phyloP scores from a whole-genome alignment of 2,113 vertebrate species.

The Bombycilla garrulus region DNA sequence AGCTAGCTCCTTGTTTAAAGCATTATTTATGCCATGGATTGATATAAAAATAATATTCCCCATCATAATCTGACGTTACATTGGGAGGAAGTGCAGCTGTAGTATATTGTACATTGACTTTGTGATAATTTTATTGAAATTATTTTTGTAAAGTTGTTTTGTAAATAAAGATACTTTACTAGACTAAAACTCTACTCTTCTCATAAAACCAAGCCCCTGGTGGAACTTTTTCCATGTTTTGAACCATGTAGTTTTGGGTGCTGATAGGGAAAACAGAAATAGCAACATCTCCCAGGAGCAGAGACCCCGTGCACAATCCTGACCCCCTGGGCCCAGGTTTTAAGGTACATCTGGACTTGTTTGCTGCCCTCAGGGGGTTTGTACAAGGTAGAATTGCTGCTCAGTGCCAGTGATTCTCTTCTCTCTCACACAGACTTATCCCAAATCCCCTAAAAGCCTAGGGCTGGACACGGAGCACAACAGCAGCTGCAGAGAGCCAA shows the following conservation, averaged over 20 bases:
- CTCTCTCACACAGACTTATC: background rate
- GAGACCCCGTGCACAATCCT: background rate
- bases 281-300: background rate
- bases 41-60: slow-evolving; percentile 56
- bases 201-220: background rate
- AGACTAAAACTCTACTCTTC: background rate
- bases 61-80: slow-evolving; percentile 26
- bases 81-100: slow-evolving; percentile 59
- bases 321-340: background rate
- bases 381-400: background rate
- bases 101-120: slow-evolving; percentile 79
- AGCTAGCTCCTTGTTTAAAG: slow-evolving; percentile 41
- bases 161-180: slow-evolving; percentile 78
- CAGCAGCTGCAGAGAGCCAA: background rate
- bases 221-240: background rate
- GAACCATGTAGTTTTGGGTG: background rate
- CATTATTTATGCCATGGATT: slow-evolving; percentile 61
- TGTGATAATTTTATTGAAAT: slow-evolving; percentile 78
- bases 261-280: background rate
- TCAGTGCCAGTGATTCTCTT: background rate
- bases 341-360: background rate
- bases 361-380: background rate
- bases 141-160: slow-evolving; percentile 81
- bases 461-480: background rate
- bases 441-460: background rate